Evolutionary conservation across 1,140 invertebrate species (phyloP).

Genomic region (Tachypleus tridentatus): DNA sequence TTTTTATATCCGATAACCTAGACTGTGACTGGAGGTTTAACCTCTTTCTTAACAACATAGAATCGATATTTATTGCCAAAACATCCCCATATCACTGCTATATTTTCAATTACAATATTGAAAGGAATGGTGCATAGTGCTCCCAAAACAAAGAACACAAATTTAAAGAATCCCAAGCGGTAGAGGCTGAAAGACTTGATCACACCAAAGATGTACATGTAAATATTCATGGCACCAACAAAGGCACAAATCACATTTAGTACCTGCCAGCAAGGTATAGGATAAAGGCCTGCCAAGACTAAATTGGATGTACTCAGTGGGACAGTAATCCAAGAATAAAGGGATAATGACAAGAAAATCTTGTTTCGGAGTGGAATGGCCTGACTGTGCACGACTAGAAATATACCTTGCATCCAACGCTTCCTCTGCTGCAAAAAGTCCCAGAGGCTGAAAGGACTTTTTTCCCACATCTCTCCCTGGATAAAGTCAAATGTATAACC

Average conservation of each 20-base stretch:
- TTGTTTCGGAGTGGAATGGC: constrained; percentile 70
- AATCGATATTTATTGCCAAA: constrained; percentile 88
- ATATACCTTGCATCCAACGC: constrained; percentile 85
- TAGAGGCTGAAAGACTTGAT: constrained; percentile 86
- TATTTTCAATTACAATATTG: constrained; percentile 84
- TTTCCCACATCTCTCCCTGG: constrained; percentile 43
- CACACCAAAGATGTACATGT: constrained; percentile 93
- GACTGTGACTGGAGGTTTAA: constrained; percentile 33
- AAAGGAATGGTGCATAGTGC: constrained; percentile 80
- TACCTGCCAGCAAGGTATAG: constrained; percentile 58
- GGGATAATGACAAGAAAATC: constrained; percentile 69
- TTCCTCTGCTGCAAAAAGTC: constrained; percentile 94
- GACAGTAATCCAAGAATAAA: constrained; percentile 92
- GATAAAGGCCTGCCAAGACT: constrained; percentile 64
- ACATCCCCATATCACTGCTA: constrained; percentile 83
- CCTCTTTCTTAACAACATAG: constrained; percentile 86
- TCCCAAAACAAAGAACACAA: constrained; percentile 64
- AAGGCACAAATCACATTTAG: constrained; percentile 79
- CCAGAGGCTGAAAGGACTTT: constrained; percentile 85
- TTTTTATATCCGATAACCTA: background rate
- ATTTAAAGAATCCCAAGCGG: constrained; percentile 64
- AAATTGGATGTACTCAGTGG: constrained; percentile 84
- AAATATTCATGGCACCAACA: constrained; percentile 78
- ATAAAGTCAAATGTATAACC: constrained; percentile 38
- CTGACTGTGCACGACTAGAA: constrained; percentile 81